These are phyloP conservation scores for Hydrophis major DNA, from an alignment of 2,797 vertebrate species.

Conservation along the genomic window DNA sequence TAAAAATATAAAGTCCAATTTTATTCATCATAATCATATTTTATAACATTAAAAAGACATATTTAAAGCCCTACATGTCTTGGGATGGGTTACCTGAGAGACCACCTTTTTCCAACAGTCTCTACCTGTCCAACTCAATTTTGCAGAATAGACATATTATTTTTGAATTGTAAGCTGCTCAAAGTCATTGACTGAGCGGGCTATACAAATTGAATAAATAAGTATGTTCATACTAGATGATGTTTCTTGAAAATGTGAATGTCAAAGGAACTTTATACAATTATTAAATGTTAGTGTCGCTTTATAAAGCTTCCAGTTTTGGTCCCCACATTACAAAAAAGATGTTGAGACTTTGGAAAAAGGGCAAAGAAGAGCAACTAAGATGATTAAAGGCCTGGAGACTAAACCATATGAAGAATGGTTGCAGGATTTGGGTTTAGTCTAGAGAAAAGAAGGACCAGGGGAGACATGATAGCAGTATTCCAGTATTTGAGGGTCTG, in stretches of 20 bases:
- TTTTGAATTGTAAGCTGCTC: background rate
- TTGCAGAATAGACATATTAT: background rate
- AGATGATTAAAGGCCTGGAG: too few relatives aligned
- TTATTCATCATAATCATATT: background rate
- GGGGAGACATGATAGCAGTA: too few relatives aligned
- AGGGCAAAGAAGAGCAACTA: too few relatives aligned
- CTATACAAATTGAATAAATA: background rate
- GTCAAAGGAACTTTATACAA: too few relatives aligned
- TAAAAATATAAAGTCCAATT: background rate
- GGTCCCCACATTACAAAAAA: too few relatives aligned
- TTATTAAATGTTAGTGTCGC: too few relatives aligned
- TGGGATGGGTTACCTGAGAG: background rate
- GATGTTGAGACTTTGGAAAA: too few relatives aligned
- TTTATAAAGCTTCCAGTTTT: too few relatives aligned
- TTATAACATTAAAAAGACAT: background rate
- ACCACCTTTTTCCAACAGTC: background rate
- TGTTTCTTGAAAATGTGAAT: background rate
- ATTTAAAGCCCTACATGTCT: background rate
- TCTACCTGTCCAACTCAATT: background rate
- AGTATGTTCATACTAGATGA: background rate
- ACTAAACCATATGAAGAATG: too few relatives aligned
- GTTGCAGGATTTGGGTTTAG: too few relatives aligned
- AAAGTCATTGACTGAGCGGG: background rate
- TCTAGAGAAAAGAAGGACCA: too few relatives aligned
- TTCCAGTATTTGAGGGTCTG: too few relatives aligned